These are phyloP conservation scores for Anodontia alba DNA, from an alignment of 2,888 invertebrate species.

Conservation along the genomic window DNA sequence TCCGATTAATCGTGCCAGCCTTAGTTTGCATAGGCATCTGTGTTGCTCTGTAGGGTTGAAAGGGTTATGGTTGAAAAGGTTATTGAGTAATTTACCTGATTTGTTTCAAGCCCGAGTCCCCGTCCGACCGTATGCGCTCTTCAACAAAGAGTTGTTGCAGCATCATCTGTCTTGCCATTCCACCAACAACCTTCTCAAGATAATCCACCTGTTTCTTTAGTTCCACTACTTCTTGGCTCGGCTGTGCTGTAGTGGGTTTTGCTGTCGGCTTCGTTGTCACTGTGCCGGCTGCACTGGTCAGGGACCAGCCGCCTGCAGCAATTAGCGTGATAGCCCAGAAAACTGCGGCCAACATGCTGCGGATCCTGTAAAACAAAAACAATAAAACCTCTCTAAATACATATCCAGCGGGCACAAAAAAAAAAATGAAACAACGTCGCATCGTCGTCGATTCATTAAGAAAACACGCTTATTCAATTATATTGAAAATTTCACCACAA, in stretches of 20 bases:
- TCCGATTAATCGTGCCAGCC: too few relatives aligned
- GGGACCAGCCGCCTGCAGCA: neutral
- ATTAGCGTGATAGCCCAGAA: neutral
- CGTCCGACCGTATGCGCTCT: slow-evolving; percentile 65
- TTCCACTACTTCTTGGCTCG: neutral
- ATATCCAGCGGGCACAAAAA: too few relatives aligned
- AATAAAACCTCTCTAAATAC: too few relatives aligned
- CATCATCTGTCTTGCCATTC: slow-evolving; percentile 70
- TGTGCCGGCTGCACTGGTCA: neutral
- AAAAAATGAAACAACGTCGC: too few relatives aligned
- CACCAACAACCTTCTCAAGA: slow-evolving; percentile 42
- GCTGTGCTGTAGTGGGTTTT: neutral
- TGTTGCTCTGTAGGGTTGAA: too few relatives aligned
- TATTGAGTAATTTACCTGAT: neutral
- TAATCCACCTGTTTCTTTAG: slow-evolving; percentile 9
- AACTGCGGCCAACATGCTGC: neutral
- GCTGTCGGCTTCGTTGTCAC: neutral
- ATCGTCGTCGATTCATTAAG: too few relatives aligned
- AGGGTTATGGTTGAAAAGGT: too few relatives aligned
- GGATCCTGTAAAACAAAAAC: too few relatives aligned
- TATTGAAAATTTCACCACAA: too few relatives aligned
- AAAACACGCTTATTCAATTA: too few relatives aligned
- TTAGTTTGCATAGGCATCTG: too few relatives aligned
- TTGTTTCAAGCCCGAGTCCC: slow-evolving; percentile 64
- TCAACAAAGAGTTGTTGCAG: slow-evolving; percentile 75